Evolutionary conservation across 2,888 invertebrate genomes (phyloP).

Genomic region (Hypena proboscidalis): DNA sequence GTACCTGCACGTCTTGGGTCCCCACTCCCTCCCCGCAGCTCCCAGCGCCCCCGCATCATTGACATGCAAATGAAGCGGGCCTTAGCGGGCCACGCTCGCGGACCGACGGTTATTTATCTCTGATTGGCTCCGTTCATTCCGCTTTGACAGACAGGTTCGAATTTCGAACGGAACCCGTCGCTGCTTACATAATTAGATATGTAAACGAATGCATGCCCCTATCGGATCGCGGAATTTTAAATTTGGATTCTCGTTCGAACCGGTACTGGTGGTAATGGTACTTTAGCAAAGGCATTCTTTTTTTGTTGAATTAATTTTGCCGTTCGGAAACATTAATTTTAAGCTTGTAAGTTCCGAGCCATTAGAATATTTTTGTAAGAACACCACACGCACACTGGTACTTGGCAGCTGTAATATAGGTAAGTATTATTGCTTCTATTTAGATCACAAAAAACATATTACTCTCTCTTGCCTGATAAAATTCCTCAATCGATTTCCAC

Average conservation of each 20-base stretch:
- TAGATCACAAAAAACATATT: no score
- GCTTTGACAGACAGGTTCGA: constrained; percentile 78
- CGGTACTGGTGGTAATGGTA: not conserved
- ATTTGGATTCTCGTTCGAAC: constrained; percentile 8
- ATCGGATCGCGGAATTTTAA: constrained; percentile 25
- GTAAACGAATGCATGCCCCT: constrained; percentile 46
- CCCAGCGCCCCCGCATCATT: constrained; percentile 58
- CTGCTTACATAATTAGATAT: constrained; percentile 69
- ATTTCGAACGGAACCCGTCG: constrained; percentile 65
- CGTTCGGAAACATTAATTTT: no score
- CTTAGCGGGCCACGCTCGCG: constrained; percentile 69
- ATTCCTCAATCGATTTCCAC: no score
- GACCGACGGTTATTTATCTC: constrained; percentile 82
- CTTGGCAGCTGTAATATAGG: no score
- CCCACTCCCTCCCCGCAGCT: constrained; percentile 30
- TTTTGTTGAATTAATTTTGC: no score
- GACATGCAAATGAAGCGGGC: constrained; percentile 81
- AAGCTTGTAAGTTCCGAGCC: no score
- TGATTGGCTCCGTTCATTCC: constrained; percentile 82
- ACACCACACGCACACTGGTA: no score
- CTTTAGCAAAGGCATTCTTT: not conserved
- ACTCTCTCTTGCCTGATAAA: no score
- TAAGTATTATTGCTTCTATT: no score
- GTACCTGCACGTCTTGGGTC: constrained; percentile 47
- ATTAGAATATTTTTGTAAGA: no score